These are phyloP conservation scores for Andrena chrysosceles DNA, from an alignment of 2,888 invertebrate species.

Conservation along the genomic window DNA sequence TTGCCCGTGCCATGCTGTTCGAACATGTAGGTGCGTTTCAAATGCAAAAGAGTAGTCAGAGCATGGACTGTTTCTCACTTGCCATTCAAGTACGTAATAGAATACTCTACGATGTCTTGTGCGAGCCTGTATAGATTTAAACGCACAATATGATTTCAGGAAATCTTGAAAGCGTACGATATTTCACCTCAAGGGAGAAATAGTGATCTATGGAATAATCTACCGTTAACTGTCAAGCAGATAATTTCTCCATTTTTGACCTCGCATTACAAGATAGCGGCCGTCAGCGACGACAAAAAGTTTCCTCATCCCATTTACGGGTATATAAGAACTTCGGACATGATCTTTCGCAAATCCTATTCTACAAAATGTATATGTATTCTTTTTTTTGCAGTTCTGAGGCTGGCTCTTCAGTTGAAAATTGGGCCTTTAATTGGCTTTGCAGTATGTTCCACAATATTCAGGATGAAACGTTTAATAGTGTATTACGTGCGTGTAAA, in stretches of 20 bases:
- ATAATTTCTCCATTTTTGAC: conserved; percentile 91
- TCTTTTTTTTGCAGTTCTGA: conserved; percentile 86
- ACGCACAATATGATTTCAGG: conserved; percentile 85
- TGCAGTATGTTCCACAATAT: conserved; percentile 89
- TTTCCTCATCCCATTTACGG: conserved; percentile 84
- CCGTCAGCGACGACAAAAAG: conserved; percentile 72
- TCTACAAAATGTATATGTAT: not conserved
- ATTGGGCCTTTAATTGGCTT: conserved; percentile 93
- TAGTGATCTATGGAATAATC: conserved; percentile 89
- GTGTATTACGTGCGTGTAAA: conserved; percentile 89
- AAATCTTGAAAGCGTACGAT: conserved; percentile 90
- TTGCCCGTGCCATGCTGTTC: conserved; percentile 89
- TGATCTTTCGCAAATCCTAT: conserved; percentile 15
- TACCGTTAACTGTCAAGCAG: conserved; percentile 90
- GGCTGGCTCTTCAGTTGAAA: conserved; percentile 89
- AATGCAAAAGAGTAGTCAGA: conserved; percentile 91
- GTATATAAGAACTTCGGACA: conserved; percentile 65
- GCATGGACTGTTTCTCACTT: conserved; percentile 92
- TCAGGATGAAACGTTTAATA: conserved; percentile 87
- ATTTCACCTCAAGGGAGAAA: conserved; percentile 89
- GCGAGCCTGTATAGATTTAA: not conserved
- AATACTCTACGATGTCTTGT: not conserved
- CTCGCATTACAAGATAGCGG: conserved; percentile 86
- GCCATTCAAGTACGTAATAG: conserved; percentile 87
- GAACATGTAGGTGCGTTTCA: conserved; percentile 91